phyloP scores from a whole-genome alignment of 2,797 vertebrate genomes.

The Rhinogobio ventralis region DNA sequence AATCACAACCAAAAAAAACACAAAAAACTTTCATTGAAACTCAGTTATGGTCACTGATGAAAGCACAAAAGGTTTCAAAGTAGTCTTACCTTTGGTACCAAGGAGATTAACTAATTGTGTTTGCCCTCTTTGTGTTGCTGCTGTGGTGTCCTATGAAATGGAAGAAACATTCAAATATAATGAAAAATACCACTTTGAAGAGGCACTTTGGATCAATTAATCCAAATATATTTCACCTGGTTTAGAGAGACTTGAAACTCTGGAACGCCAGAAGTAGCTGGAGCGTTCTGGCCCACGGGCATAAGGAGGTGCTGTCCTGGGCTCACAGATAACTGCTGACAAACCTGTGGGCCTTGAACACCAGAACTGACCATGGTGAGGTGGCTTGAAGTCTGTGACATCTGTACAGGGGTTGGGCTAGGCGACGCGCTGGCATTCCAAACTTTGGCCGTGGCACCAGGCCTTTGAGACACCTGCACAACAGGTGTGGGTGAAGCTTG shows the following conservation, averaged over 20 bases:
- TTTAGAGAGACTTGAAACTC: conserved; percentile 66
- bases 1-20: neutral
- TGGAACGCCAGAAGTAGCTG: conserved; percentile 67
- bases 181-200: neutral
- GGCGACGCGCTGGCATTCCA: conserved; percentile 79
- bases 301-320: conserved; percentile 87
- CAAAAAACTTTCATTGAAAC: neutral
- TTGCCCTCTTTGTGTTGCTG: conserved; percentile 79
- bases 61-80: neutral
- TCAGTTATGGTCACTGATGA: neutral
- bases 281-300: conserved; percentile 83
- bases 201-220: neutral
- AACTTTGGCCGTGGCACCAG: conserved; percentile 49
- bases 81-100: conserved; percentile 71
- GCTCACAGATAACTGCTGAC: conserved; percentile 77
- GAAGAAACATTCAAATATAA: conserved; percentile 16
- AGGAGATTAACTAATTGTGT: conserved; percentile 82
- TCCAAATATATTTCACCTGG: conserved; percentile 56
- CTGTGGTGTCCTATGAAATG: conserved; percentile 69
- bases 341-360: conserved; percentile 69
- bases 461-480: conserved; percentile 58
- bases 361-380: conserved; percentile 86
- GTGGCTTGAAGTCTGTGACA: conserved; percentile 78
- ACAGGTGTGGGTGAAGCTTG: conserved; percentile 83
- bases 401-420: conserved; percentile 72